Percentiles rank a stretch among this genome's conserved stretches.
These are phyloP conservation scores for Caenorhabditis elegans DNA, from an alignment of 1,140 invertebrate genomes.

Conservation along the genomic window DNA sequence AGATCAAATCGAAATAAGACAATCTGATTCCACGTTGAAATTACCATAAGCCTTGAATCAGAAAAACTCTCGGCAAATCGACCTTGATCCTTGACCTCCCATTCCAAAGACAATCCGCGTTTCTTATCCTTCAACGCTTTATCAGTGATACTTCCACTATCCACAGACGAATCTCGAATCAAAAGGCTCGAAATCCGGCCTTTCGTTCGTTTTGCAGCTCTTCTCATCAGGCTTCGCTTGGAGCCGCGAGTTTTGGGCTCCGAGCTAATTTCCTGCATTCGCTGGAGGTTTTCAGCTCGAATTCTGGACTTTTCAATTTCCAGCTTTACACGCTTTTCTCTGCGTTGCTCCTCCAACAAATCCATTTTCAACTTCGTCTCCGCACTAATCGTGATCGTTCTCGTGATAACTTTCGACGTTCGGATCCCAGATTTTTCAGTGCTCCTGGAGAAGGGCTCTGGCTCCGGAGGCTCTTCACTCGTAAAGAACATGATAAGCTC, in stretches of 20 bases:
- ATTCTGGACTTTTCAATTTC: neutral
- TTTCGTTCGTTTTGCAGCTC: neutral
- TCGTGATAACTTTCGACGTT: neutral
- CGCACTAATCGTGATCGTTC: neutral
- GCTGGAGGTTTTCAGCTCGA: neutral
- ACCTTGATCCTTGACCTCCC: too few relatives aligned
- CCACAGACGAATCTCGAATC: neutral
- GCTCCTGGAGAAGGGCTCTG: too few relatives aligned
- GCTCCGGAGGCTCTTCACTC: too few relatives aligned
- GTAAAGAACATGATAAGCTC: too few relatives aligned
- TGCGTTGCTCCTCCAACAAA: neutral
- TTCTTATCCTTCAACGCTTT: neutral
- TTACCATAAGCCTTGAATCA: neutral
- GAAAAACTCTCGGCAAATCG: neutral
- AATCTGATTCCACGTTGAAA: neutral
- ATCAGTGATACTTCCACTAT: neutral
- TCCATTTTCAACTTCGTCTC: neutral
- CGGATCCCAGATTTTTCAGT: neutral
- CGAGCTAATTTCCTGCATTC: neutral
- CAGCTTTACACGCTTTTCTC: neutral
- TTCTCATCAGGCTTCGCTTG: neutral
- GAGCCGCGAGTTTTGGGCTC: neutral
- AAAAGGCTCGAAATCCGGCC: neutral
- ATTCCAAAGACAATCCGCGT: neutral
- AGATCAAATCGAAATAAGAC: neutral